phyloP scores from a whole-genome alignment of 1,140 invertebrate species.

The Trichomalopsis sarcophagae region DNA sequence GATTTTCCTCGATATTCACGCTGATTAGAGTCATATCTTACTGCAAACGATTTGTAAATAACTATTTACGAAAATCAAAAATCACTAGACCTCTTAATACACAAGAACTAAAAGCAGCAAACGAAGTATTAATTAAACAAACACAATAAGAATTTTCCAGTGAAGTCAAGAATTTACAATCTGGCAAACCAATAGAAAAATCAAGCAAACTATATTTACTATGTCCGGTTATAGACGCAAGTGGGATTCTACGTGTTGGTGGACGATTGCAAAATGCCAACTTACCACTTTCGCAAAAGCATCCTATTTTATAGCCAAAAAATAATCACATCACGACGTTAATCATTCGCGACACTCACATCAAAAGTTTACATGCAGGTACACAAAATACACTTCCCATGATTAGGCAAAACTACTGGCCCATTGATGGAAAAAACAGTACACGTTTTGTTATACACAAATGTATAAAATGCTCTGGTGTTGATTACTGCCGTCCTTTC shows the following conservation, averaged over 20 bases:
- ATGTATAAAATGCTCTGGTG: slow-evolving; percentile 6
- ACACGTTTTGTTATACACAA: slow-evolving; percentile 1
- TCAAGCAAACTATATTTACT: neutral
- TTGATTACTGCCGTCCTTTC: slow-evolving; percentile 43
- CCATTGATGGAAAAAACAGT: slow-evolving; percentile 38
- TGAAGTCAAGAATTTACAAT: no score
- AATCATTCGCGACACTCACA: slow-evolving; percentile 58
- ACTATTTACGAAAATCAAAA: neutral
- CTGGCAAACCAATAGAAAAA: no score
- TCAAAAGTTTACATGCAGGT: slow-evolving; percentile 62
- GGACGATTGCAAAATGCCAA: slow-evolving; percentile 40
- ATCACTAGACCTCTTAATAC: neutral
- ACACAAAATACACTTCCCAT: slow-evolving; percentile 44
- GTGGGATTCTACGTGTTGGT: slow-evolving; percentile 50
- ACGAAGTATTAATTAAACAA: neutral
- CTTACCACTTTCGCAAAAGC: slow-evolving; percentile 41
- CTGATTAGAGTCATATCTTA: neutral
- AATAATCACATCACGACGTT: slow-evolving; percentile 50
- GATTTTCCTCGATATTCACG: neutral
- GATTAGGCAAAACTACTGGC: slow-evolving; percentile 51
- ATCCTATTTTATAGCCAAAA: slow-evolving; percentile 60
- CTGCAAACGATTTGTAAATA: neutral
- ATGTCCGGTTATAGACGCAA: slow-evolving; percentile 30
- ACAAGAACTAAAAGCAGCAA: neutral
- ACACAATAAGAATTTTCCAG: neutral